Conservation (phyloP, 2,797 vertebrate species). For the Onychomys leucogaster region DNA sequence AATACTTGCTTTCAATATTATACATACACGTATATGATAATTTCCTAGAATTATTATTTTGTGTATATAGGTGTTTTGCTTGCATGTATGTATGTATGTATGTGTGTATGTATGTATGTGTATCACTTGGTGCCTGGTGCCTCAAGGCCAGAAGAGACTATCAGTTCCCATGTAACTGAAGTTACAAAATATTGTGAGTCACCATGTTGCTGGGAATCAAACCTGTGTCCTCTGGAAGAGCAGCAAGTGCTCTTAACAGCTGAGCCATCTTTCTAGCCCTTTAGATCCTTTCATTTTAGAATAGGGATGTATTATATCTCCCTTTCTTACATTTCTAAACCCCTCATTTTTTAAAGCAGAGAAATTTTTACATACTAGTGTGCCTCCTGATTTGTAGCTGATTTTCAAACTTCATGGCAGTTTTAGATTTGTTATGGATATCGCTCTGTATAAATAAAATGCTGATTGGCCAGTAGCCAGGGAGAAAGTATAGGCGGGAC, state of each 20-base stretch:
- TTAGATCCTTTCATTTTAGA: constrained; percentile 55
- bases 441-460: too few species aligned
- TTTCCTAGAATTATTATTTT: not conserved
- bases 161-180: not conserved
- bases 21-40: not conserved
- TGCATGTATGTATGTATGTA: not conserved
- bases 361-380: not conserved
- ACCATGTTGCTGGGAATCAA: not conserved
- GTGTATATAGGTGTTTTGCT: not conserved
- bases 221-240: not conserved
- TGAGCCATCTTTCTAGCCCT: not conserved
- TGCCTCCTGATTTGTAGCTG: constrained; percentile 56
- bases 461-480: too few species aligned
- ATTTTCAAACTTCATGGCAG: constrained; percentile 58
- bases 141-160: not conserved
- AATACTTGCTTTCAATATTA: not conserved
- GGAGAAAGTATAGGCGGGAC: too few species aligned
- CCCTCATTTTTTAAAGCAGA: constrained; percentile 34
- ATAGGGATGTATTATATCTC: constrained; percentile 15
- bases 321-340: constrained; percentile 48
- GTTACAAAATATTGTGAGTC: not conserved
- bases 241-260: not conserved
- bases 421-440: too few species aligned
- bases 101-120: not conserved
- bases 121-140: not conserved